Base-by-base conservation (phyloP, 2,797 vertebrate species). In the Cephalopachus bancanus region DNA sequence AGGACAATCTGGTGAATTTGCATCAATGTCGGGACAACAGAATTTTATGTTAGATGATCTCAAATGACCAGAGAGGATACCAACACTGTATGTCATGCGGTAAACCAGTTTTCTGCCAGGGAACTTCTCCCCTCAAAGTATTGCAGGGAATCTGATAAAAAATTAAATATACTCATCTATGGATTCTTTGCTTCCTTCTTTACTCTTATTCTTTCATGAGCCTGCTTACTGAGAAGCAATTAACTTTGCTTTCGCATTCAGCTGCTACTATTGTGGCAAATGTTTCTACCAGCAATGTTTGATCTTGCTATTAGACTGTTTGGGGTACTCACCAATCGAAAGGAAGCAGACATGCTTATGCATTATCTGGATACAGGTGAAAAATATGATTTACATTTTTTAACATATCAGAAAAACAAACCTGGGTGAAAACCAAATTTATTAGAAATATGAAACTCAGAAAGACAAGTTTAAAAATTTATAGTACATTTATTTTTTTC, bases 361-460 rank as follows among this genome's bases (percentile, higher is more conserved):
- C 57, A 60, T 53, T 81, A 74, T 95, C 90, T 95, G 57, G 28
- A 76, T 75, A 80, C 0, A 81, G 16, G 51, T 81, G 83, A 33
- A 76, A 91, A 83, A 67, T 93, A 30, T 65, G 51, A 75, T n/a
- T 88, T 71, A 75, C 12, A 51, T 76, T 22, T 44, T 57, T 75
- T 62, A 78, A 33, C 10, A 6, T 93, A 12, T 65, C 86, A 89
- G 90, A 90, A 59, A 91, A 95, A 83, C 4, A 81, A 84, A 53
- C 11, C 5, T 49, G 67, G 15, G 7, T 83, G 33, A 88, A 80
- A 89, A 92, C 75, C 10, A 85, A 60, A 60, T 24, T 26, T 59
- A 2, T 83, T 93, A 85, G 28, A 88, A 92, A 84, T 88, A 84
- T 2, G 60, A 96, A 75, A 5, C 26, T 78, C 15, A 60, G 30